phyloP scores from a whole-genome alignment of 2,888 invertebrate species.

The Tenthredo livida region DNA sequence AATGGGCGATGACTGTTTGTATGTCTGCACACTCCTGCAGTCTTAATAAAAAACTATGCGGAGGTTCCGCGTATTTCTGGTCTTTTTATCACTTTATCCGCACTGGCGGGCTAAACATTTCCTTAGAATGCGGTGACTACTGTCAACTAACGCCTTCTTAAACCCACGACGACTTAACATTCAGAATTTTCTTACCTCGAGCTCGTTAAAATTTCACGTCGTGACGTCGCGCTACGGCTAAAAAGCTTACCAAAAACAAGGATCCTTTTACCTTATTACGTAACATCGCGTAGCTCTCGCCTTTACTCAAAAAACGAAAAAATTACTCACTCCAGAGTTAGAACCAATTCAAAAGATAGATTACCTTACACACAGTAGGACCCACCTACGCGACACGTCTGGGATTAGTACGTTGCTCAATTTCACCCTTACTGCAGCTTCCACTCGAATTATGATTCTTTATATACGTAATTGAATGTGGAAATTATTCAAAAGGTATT shows the following conservation, averaged over 20 bases:
- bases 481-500: background rate
- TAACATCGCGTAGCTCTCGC: background rate
- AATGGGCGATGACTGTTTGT: background rate
- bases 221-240: conserved; percentile 5
- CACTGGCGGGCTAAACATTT: conserved; percentile 13
- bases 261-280: conserved; percentile 4
- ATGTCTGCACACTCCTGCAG: background rate
- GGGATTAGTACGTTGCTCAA: background rate
- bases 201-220: conserved; percentile 48
- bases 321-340: background rate
- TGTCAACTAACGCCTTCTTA: conserved; percentile 1
- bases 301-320: background rate
- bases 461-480: too few relatives aligned
- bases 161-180: conserved; percentile 1
- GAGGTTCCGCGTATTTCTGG: background rate
- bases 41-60: background rate
- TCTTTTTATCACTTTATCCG: conserved; percentile 3
- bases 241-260: conserved; percentile 6
- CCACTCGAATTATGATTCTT: too few relatives aligned
- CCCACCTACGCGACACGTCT: background rate
- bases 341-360: background rate
- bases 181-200: conserved; percentile 16
- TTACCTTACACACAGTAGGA: background rate
- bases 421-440: too few relatives aligned
- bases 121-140: background rate